A percentile compares a stretch with the other conserved stretches of the same genome.
phyloP scores from a whole-genome alignment of 2,113 vertebrate species.

The Cyprinus carpio region DNA sequence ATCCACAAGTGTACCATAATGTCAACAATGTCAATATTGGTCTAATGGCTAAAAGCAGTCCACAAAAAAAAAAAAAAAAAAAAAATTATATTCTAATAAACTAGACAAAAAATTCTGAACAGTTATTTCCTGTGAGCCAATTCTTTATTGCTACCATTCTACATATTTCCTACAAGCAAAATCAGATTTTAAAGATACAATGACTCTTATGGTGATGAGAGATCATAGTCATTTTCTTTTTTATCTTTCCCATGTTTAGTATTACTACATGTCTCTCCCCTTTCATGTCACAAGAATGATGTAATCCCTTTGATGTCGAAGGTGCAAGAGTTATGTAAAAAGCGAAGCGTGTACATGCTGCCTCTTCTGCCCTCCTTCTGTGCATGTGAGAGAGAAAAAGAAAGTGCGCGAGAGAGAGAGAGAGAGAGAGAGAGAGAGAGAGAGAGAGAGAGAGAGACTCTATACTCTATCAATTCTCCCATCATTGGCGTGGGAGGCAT shows the following conservation, averaged over 20 bases:
- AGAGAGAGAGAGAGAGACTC: background rate
- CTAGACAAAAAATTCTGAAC: background rate
- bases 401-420: background rate
- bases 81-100: too few species aligned
- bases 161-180: background rate
- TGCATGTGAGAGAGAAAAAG: background rate
- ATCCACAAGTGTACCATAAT: background rate
- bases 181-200: constrained; percentile 31
- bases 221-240: background rate
- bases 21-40: too few species aligned
- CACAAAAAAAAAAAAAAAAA: too few species aligned
- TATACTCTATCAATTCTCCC: background rate
- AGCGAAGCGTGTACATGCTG: background rate
- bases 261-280: constrained; percentile 25
- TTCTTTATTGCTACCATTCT: background rate
- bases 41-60: too few species aligned
- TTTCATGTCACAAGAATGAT: constrained; percentile 59
- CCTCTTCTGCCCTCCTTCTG: background rate
- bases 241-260: background rate
- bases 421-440: background rate
- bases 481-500: background rate
- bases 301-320: constrained; percentile 69
- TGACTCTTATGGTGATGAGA: background rate
- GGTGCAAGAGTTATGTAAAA: constrained; percentile 51
- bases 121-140: background rate